Evolutionary conservation across 2,113 vertebrate genomes (phyloP).

Genomic region (Calyptomena viridis): DNA sequence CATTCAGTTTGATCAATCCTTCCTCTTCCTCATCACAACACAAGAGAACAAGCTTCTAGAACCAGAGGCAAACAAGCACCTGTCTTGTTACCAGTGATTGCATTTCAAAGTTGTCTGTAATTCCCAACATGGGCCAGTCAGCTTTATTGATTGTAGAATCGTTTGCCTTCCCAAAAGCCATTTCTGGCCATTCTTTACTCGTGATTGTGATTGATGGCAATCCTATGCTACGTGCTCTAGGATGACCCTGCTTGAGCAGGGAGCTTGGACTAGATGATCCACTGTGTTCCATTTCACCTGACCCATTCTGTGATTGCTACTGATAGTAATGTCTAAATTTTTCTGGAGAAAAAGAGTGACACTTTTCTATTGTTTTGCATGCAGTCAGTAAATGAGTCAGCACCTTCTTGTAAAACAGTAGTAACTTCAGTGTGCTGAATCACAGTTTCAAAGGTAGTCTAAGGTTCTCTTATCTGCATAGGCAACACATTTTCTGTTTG

Average conservation of each 20-base stretch:
- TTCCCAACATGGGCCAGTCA: accelerated
- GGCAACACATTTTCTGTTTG: conserved; percentile 49
- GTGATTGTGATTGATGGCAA: background rate
- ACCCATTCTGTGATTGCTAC: background rate
- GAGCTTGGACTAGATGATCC: background rate
- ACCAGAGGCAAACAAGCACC: background rate
- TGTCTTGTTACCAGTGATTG: background rate
- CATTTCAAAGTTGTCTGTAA: background rate
- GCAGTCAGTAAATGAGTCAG: conserved; percentile 24
- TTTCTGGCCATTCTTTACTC: background rate
- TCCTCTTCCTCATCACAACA: background rate
- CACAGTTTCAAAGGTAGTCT: conserved; percentile 38
- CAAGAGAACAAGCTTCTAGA: background rate
- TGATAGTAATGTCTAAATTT: accelerated
- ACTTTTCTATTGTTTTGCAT: background rate
- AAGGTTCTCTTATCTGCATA: conserved; percentile 20
- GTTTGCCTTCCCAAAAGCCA: background rate
- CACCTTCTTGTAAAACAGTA: conserved; percentile 26
- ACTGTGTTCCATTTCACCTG: background rate
- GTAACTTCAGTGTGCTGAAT: conserved; percentile 46
- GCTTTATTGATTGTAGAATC: background rate
- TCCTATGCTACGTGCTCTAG: background rate
- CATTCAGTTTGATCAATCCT: background rate
- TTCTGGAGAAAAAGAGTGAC: background rate
- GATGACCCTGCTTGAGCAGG: background rate